Conservation (phyloP, 1,140 invertebrate species). For the Pentalonia nigronervosa region DNA sequence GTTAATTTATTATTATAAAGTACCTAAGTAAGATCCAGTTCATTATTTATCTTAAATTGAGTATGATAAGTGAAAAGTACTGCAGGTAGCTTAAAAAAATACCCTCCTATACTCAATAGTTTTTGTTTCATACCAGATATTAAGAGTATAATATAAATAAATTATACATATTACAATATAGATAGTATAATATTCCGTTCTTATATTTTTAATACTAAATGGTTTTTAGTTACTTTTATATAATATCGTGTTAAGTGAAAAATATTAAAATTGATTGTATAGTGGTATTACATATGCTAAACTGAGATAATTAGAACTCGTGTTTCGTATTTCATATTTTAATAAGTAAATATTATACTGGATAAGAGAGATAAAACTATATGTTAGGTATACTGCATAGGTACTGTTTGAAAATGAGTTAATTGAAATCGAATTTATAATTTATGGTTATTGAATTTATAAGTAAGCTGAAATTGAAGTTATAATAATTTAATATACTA, state of each 20-base stretch:
- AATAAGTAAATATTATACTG: not conserved
- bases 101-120: not conserved
- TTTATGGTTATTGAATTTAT: conserved; percentile 12
- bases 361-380: not conserved
- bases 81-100: not conserved
- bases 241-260: not conserved
- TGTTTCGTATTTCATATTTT: not conserved
- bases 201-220: not conserved
- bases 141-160: not conserved
- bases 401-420: not conserved
- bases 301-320: not conserved
- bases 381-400: not conserved
- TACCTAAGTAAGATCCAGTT: not conserved
- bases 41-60: not conserved
- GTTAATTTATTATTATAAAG: too few relatives aligned
- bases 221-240: not conserved
- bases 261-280: not conserved
- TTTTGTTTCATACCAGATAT: not conserved
- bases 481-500: not conserved
- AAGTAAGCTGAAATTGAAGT: not conserved
- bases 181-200: not conserved
- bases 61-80: too few relatives aligned
- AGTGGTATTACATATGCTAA: not conserved
- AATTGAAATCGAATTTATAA: not conserved
- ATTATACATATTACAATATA: not conserved